Base-by-base conservation (phyloP, 2,888 invertebrate species). In the Copidosoma aretas region DNA sequence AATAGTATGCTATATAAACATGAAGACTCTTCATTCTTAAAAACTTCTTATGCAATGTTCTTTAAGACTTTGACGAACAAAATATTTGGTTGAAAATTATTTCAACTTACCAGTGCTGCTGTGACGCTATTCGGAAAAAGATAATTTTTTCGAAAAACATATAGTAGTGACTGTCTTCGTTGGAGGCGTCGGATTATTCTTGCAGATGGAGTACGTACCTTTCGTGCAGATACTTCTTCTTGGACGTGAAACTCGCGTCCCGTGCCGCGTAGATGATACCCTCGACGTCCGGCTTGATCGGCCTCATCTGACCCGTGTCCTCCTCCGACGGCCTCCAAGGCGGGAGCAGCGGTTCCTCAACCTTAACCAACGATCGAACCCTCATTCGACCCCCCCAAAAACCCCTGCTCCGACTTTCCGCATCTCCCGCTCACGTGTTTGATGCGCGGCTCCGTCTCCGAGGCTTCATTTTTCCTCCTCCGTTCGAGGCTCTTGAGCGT, bases 171-270 rank as follows among this genome's bases (percentile, higher is more conserved):
- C n/a, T n/a, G n/a, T n/a, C n/a, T n/a, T n/a, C n/a, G n/a, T n/a
- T n/a, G n/a, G n/a, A n/a, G n/a, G n/a, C n/a, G n/a, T n/a, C n/a
- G n/a, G n/a, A n/a, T n/a, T n/a, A n/a, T n/a, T n/a, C n/a, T n/a
- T n/a, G n/a, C n/a, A n/a, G n/a, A n/a, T n/a, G n/a, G n/a, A n/a
- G 22, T 56, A 19, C 17, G 4, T 15, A 82, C 82, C 82, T 79
- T 73, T 78, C 71, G 4, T 56, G 61, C 22, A 81, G 70, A 71
- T 83, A 83, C 58, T 78, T 78, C 21, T 76, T 71, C 64, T 75
- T 73, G 4, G 77, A 75, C 58, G 77, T 67, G 60, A 77, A 81
- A 73, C 78, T 81, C 57, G 76, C 73, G 4, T 72, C 68, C 22
- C 73, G 73, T 57, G 76, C 67, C 51, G 76, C 73, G 56, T 80